Base-by-base conservation (phyloP, 2,888 invertebrate species). In the Petrolisthes cinctipes region DNA sequence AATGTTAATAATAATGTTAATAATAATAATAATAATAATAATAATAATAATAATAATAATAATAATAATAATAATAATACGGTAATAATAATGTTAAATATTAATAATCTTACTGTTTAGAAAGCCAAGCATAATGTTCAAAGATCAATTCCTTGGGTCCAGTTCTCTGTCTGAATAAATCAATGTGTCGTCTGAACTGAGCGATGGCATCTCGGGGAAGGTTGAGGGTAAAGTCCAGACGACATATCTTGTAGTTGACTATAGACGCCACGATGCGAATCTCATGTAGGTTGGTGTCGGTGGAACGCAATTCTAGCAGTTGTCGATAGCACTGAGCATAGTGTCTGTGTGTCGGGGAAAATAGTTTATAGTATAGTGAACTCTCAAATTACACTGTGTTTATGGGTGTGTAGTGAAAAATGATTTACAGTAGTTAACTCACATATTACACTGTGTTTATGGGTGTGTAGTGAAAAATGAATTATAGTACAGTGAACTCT, bases 71-170 rank as follows among this genome's bases (percentile, higher is more conserved):
- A 66, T 17, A 66, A 66, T 66, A 17, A 66, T 66, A 66, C 66
- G 7, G 9, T 66, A 14, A 66, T 14, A 11, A 66, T 66, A 11
- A 66, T 66, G 17, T 11, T 14, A 80, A 37, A 37, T 17, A 51
- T 3, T 66, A 68, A 17, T 66, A 79, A n/a, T 94, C 95, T 94
- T 94, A 98, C 95, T 99, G 98, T 93, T 96, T 96, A 23, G 97
- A 96, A 92, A 99, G 95, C 98, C 98, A 99, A 4, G 97, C 97
- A 93, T 96, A 95, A 93, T 99, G 98, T 93, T 99, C 99, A 94
- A 99, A 99, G 20, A 95, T 94, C 86, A 98, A 94, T 92, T 97
- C 97, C 91, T 95, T 95, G 86, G 96, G 96, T 4, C 98, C 99
- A 91, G 95, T 89, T 89, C 94, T 91, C 95, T 94, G 90, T 94